Conservation (phyloP, 2,113 vertebrate species). For the Labrus mixtus region DNA sequence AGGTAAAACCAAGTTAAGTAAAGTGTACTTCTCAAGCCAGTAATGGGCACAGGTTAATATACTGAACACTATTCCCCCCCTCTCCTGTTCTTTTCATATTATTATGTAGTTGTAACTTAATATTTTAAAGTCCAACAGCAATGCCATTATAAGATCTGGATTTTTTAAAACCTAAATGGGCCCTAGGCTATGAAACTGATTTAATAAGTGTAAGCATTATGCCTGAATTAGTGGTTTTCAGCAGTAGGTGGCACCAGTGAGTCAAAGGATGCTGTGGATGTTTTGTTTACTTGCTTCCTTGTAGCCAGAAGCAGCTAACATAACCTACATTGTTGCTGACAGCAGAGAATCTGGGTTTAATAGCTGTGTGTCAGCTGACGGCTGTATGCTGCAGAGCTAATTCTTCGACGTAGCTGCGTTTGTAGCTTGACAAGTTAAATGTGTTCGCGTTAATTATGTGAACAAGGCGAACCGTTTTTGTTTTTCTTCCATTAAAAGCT, state of each 20-base stretch:
- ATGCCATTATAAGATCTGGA: too few relatives aligned
- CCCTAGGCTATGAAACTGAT: too few relatives aligned
- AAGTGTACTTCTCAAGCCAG: too few relatives aligned
- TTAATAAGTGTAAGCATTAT: neutral
- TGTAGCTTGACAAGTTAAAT: neutral
- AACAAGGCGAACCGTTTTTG: neutral
- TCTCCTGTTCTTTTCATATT: too few relatives aligned
- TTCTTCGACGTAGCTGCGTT: neutral
- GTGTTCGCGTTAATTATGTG: neutral
- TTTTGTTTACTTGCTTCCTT: constrained; percentile 64
- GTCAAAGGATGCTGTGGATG: constrained; percentile 11
- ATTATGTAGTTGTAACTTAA: too few relatives aligned
- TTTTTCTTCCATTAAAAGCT: neutral
- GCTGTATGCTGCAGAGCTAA: constrained; percentile 36
- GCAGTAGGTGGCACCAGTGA: constrained; percentile 58
- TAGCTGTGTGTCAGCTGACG: constrained; percentile 71
- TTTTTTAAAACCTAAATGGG: too few relatives aligned
- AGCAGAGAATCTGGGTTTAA: constrained; percentile 15
- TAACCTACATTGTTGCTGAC: constrained; percentile 68
- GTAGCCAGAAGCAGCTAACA: constrained; percentile 28
- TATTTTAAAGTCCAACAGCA: too few relatives aligned
- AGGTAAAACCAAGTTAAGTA: too few relatives aligned
- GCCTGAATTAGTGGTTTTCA: neutral
- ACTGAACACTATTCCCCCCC: too few relatives aligned
- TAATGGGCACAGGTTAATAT: too few relatives aligned